Evolutionary conservation across 2,797 vertebrate species (phyloP).

Genomic region (Anableps anableps): DNA sequence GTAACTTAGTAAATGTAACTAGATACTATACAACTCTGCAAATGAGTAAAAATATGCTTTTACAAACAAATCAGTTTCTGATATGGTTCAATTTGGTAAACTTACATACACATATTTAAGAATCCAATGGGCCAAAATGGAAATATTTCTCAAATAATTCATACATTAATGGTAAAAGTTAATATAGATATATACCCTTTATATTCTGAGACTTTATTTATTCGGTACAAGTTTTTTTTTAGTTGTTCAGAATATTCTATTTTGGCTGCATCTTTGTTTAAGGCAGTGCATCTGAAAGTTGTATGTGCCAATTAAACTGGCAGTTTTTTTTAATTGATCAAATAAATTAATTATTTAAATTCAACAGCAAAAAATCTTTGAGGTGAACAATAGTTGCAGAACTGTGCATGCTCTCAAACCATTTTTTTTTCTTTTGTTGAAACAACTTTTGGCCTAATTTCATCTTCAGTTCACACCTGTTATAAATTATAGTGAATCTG

Average conservation of each 20-base stretch:
- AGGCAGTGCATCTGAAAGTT: background rate
- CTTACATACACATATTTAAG: background rate
- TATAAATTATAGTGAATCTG: background rate
- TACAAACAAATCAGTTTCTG: background rate
- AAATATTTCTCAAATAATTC: background rate
- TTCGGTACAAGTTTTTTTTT: background rate
- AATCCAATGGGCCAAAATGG: background rate
- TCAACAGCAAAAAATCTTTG: background rate
- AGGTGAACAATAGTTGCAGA: background rate
- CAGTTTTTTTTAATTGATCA: background rate
- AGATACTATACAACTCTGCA: too few relatives aligned
- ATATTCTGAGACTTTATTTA: background rate
- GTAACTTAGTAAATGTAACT: too few relatives aligned
- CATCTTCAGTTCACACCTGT: background rate
- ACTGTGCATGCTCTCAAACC: background rate
- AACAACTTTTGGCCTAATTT: background rate
- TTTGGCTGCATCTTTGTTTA: background rate
- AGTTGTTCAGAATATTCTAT: background rate
- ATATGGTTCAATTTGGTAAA: background rate
- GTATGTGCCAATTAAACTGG: background rate
- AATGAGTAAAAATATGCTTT: too few relatives aligned
- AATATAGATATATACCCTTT: background rate
- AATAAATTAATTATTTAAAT: background rate
- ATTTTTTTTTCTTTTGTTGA: background rate
- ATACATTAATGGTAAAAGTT: background rate